phyloP scores from a whole-genome alignment of 2,888 invertebrate species.

The Poecilobothrus nobilitatus region DNA sequence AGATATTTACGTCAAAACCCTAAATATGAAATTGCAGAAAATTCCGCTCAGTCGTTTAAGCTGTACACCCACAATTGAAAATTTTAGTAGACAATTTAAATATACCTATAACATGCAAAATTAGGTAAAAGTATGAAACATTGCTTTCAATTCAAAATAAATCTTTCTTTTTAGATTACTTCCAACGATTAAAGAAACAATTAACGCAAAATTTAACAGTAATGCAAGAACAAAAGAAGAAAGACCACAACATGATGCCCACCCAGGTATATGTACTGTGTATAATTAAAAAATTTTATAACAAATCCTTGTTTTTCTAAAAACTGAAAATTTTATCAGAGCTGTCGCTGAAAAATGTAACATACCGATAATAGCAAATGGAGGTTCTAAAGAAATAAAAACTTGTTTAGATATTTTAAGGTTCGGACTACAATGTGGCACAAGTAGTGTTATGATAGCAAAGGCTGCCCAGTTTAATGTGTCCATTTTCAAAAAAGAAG shows the following conservation, averaged over 20 bases:
- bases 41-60: no score
- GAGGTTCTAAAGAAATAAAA: conserved; percentile 84
- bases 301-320: no score
- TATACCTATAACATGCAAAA: conserved; percentile 96
- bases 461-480: conserved; percentile 89
- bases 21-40: no score
- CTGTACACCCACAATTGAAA: no score
- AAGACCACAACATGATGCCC: conserved; percentile 81
- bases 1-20: no score
- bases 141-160: neutral
- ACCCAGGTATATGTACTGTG: conserved; percentile 44
- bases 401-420: conserved; percentile 65
- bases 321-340: conserved; percentile 53
- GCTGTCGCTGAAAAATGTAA: conserved; percentile 62
- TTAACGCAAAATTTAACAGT: conserved; percentile 65
- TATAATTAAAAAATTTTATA: neutral
- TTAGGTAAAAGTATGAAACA: conserved; percentile 41
- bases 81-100: conserved; percentile 50
- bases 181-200: conserved; percentile 67
- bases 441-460: conserved; percentile 91
- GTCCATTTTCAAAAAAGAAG: conserved; percentile 78
- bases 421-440: conserved; percentile 66
- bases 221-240: conserved; percentile 87
- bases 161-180: no score
- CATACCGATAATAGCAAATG: conserved; percentile 96